Conservation (phyloP, 2,797 vertebrate species). For the Rhynchonycteris naso region DNA sequence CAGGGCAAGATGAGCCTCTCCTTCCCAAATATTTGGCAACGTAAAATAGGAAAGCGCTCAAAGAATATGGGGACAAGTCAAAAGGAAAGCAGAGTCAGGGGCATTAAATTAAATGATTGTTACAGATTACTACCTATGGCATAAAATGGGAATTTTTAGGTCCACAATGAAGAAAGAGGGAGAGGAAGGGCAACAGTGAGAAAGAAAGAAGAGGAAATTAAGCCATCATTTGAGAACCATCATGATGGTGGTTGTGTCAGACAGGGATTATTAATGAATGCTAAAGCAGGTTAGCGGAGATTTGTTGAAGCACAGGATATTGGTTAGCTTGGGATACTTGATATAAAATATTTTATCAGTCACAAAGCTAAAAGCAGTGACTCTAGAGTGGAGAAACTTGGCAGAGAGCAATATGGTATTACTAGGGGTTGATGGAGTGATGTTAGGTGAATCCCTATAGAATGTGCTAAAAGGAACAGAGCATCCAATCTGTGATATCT, state of each 20-base stretch:
- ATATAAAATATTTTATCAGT: not conserved
- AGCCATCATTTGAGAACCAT: not conserved
- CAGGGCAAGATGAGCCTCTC: not conserved
- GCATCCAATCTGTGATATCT: not conserved
- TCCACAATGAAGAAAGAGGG: not conserved
- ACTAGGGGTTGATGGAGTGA: not conserved
- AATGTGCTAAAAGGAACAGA: not conserved
- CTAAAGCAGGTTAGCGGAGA: not conserved
- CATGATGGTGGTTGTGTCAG: not conserved
- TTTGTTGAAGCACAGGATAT: not conserved
- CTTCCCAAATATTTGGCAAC: not conserved
- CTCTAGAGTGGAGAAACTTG: not conserved
- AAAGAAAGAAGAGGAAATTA: not conserved
- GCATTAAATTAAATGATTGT: not conserved
- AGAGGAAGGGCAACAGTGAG: too few relatives aligned
- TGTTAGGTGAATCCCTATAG: not conserved
- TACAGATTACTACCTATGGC: not conserved
- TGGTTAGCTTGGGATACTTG: not conserved
- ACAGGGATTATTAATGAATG: not conserved
- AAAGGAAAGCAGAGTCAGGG: not conserved
- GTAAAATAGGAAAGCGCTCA: not conserved
- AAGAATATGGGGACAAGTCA: not conserved
- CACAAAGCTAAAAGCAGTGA: not conserved
- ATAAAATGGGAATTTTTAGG: not conserved
- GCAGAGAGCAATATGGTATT: not conserved